These are phyloP conservation scores for Avahi laniger DNA, from an alignment of 2,797 vertebrate species.

Conservation along the genomic window DNA sequence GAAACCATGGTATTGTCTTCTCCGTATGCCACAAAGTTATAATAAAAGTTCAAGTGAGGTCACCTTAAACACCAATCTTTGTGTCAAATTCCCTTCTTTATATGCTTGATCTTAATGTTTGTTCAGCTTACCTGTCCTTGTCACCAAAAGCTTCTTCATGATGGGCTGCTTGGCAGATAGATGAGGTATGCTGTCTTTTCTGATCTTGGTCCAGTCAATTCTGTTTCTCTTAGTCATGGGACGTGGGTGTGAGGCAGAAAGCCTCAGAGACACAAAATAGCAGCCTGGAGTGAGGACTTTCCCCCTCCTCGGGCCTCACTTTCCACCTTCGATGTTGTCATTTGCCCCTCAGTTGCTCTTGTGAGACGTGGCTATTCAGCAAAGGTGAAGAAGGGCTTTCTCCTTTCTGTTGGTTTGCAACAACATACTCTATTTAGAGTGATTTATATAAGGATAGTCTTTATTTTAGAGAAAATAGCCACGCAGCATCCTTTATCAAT, in stretches of 20 bases:
- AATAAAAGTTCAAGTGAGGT: not conserved
- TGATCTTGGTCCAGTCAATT: not conserved
- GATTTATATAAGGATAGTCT: not conserved
- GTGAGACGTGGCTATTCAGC: not conserved
- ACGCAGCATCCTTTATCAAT: not conserved
- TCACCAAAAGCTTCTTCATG: not conserved
- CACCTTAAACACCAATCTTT: not conserved
- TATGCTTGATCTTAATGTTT: not conserved
- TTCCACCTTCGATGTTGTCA: not conserved
- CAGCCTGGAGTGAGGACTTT: not conserved
- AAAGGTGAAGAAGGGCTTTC: not conserved
- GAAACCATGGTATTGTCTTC: slow-evolving; percentile 28
- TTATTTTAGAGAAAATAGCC: not conserved
- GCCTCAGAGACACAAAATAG: not conserved
- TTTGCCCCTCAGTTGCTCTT: not conserved
- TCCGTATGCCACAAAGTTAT: not conserved
- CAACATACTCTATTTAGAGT: not conserved
- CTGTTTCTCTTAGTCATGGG: not conserved
- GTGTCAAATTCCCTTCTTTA: not conserved
- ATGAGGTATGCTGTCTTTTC: not conserved
- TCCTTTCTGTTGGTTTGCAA: not conserved
- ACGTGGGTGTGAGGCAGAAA: not conserved
- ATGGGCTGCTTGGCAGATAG: not conserved
- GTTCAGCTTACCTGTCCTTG: not conserved
- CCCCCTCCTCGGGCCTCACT: not conserved